Conservation (phyloP, 1,140 invertebrate species). For the Drosophila busckii region DNA sequence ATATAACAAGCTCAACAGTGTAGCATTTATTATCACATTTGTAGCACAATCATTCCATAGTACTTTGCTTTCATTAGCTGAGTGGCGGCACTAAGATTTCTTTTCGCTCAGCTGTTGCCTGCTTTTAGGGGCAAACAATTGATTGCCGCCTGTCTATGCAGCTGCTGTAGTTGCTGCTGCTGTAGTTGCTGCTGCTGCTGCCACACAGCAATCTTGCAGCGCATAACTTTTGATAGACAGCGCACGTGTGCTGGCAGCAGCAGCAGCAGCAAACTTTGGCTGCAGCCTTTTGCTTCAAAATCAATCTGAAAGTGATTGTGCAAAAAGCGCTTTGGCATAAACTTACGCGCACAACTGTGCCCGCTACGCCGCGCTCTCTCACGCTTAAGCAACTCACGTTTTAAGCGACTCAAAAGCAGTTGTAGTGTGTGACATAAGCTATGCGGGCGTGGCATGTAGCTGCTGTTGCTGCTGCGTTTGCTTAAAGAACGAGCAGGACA, state of each 20-base stretch:
- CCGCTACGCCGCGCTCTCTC: conserved; percentile 8
- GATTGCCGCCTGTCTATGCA: conserved; percentile 2
- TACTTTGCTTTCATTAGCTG: conserved; percentile 26
- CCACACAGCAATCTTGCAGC: no score
- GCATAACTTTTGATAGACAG: no score
- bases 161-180: no score
- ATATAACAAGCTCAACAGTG: no score
- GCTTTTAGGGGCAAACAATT: conserved; percentile 6
- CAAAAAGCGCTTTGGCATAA: conserved; percentile 20
- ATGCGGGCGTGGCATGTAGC: conserved; percentile 2
- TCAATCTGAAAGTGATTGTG: conserved; percentile 29
- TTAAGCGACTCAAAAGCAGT: conserved; percentile 18
- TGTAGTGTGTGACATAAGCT: conserved; percentile 22
- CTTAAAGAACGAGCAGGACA: conserved; percentile 10
- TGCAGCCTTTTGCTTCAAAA: conserved; percentile 17
- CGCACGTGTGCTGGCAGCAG: background rate
- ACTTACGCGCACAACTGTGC: no score
- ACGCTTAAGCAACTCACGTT: conserved; percentile 7
- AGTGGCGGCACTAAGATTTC: conserved; percentile 12
- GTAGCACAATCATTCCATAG: no score
- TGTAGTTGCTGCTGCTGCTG: no score
- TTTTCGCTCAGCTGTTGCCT: conserved; percentile 13
- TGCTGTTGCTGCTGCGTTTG: background rate
- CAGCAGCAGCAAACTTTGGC: conserved; percentile 8
- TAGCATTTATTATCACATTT: no score